phyloP scores from a whole-genome alignment of 2,797 vertebrate species.

The Rhabdomys pumilio region DNA sequence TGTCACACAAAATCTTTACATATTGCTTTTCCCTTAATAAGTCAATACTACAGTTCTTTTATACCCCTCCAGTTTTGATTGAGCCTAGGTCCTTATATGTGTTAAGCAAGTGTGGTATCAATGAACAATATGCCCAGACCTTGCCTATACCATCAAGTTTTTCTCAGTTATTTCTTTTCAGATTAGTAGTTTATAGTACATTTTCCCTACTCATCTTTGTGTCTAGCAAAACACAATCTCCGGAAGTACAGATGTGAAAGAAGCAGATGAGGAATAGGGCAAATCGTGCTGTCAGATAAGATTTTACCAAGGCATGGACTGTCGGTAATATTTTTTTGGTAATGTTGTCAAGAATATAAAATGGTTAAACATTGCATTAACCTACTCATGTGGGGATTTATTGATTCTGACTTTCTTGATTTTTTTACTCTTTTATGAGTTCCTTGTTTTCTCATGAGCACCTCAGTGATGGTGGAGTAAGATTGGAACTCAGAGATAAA shows the following conservation, averaged over 20 bases:
- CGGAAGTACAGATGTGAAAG: not conserved
- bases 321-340: not conserved
- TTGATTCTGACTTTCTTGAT: not conserved
- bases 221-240: not conserved
- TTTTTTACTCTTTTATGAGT: not conserved
- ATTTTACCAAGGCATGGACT: too few relatives aligned
- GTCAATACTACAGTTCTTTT: not conserved
- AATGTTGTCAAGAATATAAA: not conserved
- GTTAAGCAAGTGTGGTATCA: not conserved
- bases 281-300: not conserved
- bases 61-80: not conserved
- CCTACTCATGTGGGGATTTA: not conserved
- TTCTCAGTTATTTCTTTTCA: not conserved
- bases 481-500: not conserved
- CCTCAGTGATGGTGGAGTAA: not conserved
- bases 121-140: not conserved
- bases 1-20: not conserved
- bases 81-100: not conserved
- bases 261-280: not conserved
- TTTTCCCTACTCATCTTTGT: not conserved
- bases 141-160: not conserved
- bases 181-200: not conserved
- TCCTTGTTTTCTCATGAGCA: not conserved
- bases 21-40: not conserved
- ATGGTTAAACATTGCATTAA: not conserved